Percentiles rank a stretch among this genome's conserved stretches.
phyloP scores from a whole-genome alignment of 2,113 vertebrate species.

The Hypomesus transpacificus region DNA sequence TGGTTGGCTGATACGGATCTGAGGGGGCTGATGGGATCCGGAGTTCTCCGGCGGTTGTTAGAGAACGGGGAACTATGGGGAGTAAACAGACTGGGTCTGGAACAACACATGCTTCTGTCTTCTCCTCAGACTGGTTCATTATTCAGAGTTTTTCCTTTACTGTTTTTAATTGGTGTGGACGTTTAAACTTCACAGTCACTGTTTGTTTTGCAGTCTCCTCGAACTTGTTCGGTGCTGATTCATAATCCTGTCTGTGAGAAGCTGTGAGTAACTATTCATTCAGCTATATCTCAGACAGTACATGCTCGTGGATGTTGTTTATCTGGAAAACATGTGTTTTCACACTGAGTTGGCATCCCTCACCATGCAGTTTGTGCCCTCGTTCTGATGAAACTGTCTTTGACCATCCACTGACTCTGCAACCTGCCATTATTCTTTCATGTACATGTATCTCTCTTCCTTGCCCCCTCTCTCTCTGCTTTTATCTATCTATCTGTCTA shows the following conservation, averaged over 20 bases:
- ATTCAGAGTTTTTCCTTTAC: not conserved
- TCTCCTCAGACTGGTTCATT: too few species aligned
- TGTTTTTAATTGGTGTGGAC: not conserved
- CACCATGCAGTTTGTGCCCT: not conserved
- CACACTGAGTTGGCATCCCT: too few species aligned
- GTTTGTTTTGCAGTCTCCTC: too few species aligned
- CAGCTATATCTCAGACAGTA: too few species aligned
- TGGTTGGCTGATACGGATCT: slow-evolving; percentile 63
- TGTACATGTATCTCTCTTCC: not conserved
- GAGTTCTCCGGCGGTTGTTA: slow-evolving; percentile 31
- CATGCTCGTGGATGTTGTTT: too few species aligned
- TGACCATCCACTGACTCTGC: not conserved
- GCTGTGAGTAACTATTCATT: too few species aligned
- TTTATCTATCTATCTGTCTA: not conserved
- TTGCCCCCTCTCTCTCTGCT: not conserved
- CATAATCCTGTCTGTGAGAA: too few species aligned
- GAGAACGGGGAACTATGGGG: slow-evolving; percentile 18
- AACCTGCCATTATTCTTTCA: slow-evolving; percentile 38
- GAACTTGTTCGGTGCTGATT: too few species aligned
- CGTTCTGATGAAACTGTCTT: too few species aligned
- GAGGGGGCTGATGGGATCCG: slow-evolving; percentile 37
- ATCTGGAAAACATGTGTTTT: too few species aligned
- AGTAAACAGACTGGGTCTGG: slow-evolving; percentile 32
- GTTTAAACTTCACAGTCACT: too few species aligned
- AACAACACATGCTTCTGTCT: too few species aligned